Percentiles rank a stretch among this genome's conserved stretches.
These are phyloP conservation scores for Cheilosia pagana DNA, from an alignment of 2,888 invertebrate species.

Conservation along the genomic window DNA sequence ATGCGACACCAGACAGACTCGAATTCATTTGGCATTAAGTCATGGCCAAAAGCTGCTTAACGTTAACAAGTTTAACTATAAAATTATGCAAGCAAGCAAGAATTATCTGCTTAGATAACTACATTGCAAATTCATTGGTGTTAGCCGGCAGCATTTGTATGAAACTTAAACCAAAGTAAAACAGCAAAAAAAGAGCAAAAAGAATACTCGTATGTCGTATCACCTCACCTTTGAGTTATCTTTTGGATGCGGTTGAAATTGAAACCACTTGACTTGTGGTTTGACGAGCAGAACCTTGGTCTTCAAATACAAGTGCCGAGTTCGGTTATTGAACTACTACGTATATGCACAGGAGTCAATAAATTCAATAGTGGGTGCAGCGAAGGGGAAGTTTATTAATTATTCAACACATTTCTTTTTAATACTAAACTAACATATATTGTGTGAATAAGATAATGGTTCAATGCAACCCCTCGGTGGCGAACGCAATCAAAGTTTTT, in stretches of 20 bases:
- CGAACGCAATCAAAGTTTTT: background rate
- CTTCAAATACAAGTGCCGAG: background rate
- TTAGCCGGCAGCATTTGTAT: background rate
- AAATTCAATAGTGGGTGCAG: too few species aligned
- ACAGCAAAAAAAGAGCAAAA: background rate
- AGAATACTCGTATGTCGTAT: background rate
- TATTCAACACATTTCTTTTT: too few species aligned
- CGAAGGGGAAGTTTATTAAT: too few species aligned
- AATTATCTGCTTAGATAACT: background rate
- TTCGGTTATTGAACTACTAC: background rate
- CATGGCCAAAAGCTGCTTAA: background rate
- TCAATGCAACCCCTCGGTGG: too few species aligned
- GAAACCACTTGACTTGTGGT: background rate
- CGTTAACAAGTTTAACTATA: background rate
- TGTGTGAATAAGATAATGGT: too few species aligned
- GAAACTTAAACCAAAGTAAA: too few species aligned
- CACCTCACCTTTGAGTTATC: background rate
- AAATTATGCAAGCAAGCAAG: background rate
- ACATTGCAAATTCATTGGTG: background rate
- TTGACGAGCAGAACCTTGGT: background rate
- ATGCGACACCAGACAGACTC: background rate
- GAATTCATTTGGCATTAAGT: constrained; percentile 8
- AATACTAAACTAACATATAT: too few species aligned
- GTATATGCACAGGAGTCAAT: too few species aligned
- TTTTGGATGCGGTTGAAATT: background rate